Conservation (phyloP, 2,797 vertebrate species). For the Artibeus lituratus region DNA sequence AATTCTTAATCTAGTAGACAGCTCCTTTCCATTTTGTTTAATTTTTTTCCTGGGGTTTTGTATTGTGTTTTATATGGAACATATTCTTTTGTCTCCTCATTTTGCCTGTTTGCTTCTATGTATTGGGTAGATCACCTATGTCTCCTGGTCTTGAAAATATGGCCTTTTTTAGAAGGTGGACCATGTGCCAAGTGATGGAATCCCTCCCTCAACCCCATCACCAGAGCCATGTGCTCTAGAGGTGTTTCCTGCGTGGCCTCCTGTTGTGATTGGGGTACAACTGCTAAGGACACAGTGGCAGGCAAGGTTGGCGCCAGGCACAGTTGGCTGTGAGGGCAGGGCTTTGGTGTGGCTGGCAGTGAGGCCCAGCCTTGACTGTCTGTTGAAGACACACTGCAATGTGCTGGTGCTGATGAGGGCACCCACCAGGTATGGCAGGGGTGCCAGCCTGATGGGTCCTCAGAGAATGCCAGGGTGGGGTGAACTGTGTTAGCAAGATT, state of each 20-base stretch:
- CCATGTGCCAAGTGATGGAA: not conserved
- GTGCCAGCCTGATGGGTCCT: not conserved
- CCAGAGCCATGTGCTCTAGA: not conserved
- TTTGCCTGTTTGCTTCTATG: not conserved
- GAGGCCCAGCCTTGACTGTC: not conserved
- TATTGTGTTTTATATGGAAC: not conserved
- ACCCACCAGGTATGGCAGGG: not conserved
- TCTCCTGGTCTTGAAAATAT: not conserved
- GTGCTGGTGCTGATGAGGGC: not conserved
- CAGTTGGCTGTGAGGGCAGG: not conserved
- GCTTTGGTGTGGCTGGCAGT: not conserved
- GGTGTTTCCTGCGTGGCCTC: not conserved
- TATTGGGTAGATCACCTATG: not conserved
- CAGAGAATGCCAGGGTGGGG: not conserved
- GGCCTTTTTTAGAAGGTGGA: not conserved
- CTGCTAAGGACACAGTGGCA: not conserved
- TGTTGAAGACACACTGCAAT: not conserved
- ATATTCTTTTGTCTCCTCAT: not conserved
- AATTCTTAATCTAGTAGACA: not conserved
- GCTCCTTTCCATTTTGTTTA: not conserved
- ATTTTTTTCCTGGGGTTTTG: not conserved
- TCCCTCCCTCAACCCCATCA: not conserved
- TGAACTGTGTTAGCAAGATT: not conserved
- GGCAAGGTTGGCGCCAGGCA: not conserved
- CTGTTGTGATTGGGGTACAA: not conserved